Conservation (phyloP, 2,797 vertebrate species). For the Sebastes taczanowskii region DNA sequence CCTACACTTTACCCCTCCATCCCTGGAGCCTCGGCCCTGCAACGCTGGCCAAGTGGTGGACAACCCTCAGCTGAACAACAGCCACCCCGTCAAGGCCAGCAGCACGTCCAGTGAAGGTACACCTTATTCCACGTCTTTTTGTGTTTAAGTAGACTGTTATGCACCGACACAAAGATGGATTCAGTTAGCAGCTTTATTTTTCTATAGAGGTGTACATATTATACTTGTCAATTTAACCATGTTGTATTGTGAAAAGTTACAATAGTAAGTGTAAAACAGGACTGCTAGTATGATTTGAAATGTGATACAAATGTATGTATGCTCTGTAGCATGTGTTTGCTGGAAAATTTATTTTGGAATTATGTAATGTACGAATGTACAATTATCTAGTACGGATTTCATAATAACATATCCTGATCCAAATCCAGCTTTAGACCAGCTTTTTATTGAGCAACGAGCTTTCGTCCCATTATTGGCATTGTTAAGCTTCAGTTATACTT, state of each 20-base stretch:
- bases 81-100: slow-evolving; percentile 70
- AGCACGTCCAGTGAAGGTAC: slow-evolving; percentile 77
- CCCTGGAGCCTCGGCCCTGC: slow-evolving; percentile 70
- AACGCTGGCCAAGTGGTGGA: slow-evolving; percentile 48
- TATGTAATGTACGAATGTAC: too few species aligned
- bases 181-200: neutral
- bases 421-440: too few species aligned
- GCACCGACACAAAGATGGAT: neutral
- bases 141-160: neutral
- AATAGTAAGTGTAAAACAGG: neutral
- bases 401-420: too few species aligned
- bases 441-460: too few species aligned
- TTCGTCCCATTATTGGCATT: too few species aligned
- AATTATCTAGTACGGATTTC: too few species aligned
- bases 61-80: slow-evolving; percentile 57
- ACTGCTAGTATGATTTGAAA: neutral
- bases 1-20: slow-evolving; percentile 60
- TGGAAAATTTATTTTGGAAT: too few species aligned
- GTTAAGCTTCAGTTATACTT: too few species aligned
- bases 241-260: neutral
- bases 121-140: neutral
- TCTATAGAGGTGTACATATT: neutral
- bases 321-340: neutral
- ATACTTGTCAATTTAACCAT: neutral
- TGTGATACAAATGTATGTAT: neutral